A percentile compares a stretch with the other conserved stretches of the same genome.
Evolutionary conservation across 2,888 invertebrate genomes (phyloP).

Genomic region (Apantesis nais): DNA sequence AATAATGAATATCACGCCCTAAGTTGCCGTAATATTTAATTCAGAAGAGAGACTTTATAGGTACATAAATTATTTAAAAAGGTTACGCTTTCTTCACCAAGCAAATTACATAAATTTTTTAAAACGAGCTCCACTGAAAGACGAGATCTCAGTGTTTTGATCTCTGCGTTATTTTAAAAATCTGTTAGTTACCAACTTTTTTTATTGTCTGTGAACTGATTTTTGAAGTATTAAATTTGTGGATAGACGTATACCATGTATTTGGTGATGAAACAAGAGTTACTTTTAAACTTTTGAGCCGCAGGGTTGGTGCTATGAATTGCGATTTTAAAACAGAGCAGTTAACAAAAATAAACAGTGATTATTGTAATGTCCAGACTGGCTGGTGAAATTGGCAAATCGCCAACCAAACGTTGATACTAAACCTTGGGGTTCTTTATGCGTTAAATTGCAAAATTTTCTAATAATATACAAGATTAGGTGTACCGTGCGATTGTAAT

Average conservation of each 20-base stretch:
- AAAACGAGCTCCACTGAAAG: neutral
- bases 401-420: constrained; percentile 59
- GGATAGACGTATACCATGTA: constrained; percentile 25
- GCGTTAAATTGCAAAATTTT: constrained; percentile 55
- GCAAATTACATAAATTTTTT: neutral
- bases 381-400: constrained; percentile 63
- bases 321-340: constrained; percentile 56
- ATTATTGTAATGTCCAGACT: constrained; percentile 64
- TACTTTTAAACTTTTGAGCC: constrained; percentile 34
- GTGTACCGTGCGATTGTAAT: constrained; percentile 36
- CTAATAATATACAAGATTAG: constrained; percentile 50
- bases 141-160: constrained; percentile 11
- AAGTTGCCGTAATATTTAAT: neutral
- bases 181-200: constrained; percentile 19
- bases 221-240: constrained; percentile 27
- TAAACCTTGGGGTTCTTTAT: constrained; percentile 67
- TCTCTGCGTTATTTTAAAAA: constrained; percentile 25
- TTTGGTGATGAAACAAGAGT: constrained; percentile 25
- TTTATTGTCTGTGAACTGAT: constrained; percentile 17
- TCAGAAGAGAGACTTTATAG: neutral
- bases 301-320: constrained; percentile 44
- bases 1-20: neutral
- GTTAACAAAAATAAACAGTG: constrained; percentile 63
- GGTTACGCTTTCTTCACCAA: neutral
- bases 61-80: neutral